phyloP scores from a whole-genome alignment of 1,140 invertebrate genomes.

The Cotesia chilonis region DNA sequence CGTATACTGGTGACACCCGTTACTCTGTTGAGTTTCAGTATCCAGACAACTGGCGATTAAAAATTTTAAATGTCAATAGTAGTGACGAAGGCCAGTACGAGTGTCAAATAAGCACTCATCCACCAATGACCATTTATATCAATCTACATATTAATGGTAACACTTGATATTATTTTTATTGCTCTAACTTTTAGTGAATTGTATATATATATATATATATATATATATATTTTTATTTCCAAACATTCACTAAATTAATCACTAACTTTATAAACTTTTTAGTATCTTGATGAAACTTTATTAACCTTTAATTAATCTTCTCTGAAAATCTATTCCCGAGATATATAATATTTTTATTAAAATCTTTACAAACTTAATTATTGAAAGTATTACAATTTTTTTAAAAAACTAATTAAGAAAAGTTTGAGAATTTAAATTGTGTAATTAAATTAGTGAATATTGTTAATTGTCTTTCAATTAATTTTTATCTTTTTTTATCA shows the following conservation, averaged over 20 bases:
- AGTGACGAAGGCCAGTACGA: slow-evolving; percentile 79
- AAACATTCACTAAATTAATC: background rate
- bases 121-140: slow-evolving; percentile 76
- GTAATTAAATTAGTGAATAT: no score
- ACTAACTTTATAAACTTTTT: background rate
- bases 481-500: background rate
- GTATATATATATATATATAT: no score
- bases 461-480: no score
- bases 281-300: no score
- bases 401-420: no score
- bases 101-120: slow-evolving; percentile 81
- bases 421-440: no score
- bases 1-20: slow-evolving; percentile 78
- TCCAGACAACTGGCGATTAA: slow-evolving; percentile 79
- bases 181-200: background rate
- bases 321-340: no score
- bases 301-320: no score
- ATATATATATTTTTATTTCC: background rate
- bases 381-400: no score
- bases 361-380: no score
- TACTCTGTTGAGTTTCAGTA: slow-evolving; percentile 81
- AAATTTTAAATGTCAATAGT: slow-evolving; percentile 74
- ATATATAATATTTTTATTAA: no score
- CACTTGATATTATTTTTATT: slow-evolving; percentile 43
- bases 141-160: slow-evolving; percentile 78